A percentile compares a stretch with the other conserved stretches of the same genome.
These are phyloP conservation scores for Crenuchus spilurus DNA, from an alignment of 2,797 vertebrate species.

Conservation along the genomic window DNA sequence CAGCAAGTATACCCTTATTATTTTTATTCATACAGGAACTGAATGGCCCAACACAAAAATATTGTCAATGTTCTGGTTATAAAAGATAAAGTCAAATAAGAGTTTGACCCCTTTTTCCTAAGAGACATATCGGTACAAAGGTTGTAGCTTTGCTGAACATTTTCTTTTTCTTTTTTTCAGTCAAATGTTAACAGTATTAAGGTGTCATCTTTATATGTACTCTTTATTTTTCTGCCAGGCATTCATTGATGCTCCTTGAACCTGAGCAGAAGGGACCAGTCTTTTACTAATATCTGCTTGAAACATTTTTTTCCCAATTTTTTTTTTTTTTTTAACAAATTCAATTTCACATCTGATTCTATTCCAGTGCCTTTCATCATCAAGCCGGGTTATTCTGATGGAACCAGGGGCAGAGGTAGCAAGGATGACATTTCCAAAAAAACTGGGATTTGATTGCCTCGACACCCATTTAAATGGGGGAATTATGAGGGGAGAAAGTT, in stretches of 20 bases:
- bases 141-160: no score
- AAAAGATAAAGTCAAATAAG: no score
- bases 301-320: conserved; percentile 16
- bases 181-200: not conserved
- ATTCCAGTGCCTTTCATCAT: conserved; percentile 36
- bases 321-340: conserved; percentile 28
- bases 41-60: no score
- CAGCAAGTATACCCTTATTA: no score
- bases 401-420: conserved; percentile 35
- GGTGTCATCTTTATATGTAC: not conserved
- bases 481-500: conserved; percentile 64
- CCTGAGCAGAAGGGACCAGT: conserved; percentile 22
- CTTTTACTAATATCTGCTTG: conserved; percentile 27
- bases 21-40: no score
- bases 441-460: conserved; percentile 46
- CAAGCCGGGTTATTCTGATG: conserved; percentile 34
- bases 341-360: conserved; percentile 37
- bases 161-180: no score
- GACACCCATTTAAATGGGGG: conserved; percentile 50
- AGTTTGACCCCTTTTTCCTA: no score
- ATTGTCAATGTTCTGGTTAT: no score
- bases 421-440: conserved; percentile 39
- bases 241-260: conserved; percentile 13
- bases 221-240: not conserved
- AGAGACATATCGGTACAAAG: no score